These are phyloP conservation scores for Manis crassicaudata DNA, from an alignment of 2,797 vertebrate species.

Conservation along the genomic window DNA sequence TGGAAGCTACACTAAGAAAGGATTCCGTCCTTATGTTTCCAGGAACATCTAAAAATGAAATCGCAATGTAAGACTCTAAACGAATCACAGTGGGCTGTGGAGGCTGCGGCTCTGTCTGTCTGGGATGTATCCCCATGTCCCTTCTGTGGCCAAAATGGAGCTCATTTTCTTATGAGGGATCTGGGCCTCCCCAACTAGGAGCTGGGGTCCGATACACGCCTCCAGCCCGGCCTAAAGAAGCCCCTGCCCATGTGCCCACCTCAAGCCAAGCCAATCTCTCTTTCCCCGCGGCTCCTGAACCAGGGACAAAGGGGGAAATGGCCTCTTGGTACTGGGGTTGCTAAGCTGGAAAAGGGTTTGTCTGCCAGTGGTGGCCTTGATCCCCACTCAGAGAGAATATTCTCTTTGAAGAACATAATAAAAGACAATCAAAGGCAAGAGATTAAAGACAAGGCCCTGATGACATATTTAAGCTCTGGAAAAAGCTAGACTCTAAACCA, in stretches of 20 bases:
- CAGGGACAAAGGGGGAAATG: background rate
- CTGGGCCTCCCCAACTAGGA: background rate
- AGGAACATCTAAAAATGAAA: background rate
- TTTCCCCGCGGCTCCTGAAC: background rate
- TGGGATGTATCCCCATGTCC: accelerated
- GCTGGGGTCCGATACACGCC: background rate
- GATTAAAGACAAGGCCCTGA: background rate
- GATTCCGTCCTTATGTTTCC: background rate
- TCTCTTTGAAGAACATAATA: background rate
- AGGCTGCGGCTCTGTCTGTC: background rate
- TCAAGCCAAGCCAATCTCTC: background rate
- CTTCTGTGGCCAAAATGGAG: too few relatives aligned
- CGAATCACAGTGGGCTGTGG: background rate
- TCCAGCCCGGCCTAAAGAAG: background rate
- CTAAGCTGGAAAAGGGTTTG: background rate
- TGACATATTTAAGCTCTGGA: background rate
- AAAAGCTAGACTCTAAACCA: background rate
- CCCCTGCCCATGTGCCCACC: too few relatives aligned
- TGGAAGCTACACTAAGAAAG: background rate
- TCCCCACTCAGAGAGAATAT: background rate
- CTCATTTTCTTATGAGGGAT: background rate
- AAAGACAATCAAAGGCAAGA: background rate
- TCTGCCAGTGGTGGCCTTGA: background rate
- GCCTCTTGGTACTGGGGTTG: background rate
- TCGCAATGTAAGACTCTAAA: too few relatives aligned